phyloP scores from a whole-genome alignment of 2,113 vertebrate genomes.

The Eira barbara region DNA sequence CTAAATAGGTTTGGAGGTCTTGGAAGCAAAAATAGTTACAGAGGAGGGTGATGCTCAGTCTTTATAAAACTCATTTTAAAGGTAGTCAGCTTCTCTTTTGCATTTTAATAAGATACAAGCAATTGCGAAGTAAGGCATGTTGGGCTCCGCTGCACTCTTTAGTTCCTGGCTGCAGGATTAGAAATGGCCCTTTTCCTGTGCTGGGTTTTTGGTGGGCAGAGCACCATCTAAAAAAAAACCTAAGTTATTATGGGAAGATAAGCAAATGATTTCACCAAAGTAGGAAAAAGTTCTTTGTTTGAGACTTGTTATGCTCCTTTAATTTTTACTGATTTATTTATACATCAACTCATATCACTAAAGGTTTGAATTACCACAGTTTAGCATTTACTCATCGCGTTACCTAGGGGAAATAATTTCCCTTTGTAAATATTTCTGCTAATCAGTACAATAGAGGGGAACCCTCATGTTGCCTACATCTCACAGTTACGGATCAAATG shows the following conservation, averaged over 20 bases:
- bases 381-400: background rate
- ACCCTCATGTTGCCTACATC: background rate
- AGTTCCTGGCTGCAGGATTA: background rate
- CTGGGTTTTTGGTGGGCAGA: background rate
- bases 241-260: background rate
- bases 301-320: background rate
- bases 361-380: background rate
- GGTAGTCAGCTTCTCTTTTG: background rate
- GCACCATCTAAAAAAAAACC: background rate
- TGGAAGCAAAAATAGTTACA: background rate
- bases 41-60: background rate
- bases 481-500: background rate
- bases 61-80: background rate
- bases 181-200: background rate
- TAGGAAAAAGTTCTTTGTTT: background rate
- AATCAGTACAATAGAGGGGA: background rate
- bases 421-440: background rate
- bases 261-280: background rate
- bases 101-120: background rate
- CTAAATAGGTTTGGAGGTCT: background rate
- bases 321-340: background rate
- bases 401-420: background rate
- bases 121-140: background rate
- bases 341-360: background rate
- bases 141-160: background rate